Base-by-base conservation (phyloP, 2,113 vertebrate genomes). In the Tretioscincus oriximinensis region DNA sequence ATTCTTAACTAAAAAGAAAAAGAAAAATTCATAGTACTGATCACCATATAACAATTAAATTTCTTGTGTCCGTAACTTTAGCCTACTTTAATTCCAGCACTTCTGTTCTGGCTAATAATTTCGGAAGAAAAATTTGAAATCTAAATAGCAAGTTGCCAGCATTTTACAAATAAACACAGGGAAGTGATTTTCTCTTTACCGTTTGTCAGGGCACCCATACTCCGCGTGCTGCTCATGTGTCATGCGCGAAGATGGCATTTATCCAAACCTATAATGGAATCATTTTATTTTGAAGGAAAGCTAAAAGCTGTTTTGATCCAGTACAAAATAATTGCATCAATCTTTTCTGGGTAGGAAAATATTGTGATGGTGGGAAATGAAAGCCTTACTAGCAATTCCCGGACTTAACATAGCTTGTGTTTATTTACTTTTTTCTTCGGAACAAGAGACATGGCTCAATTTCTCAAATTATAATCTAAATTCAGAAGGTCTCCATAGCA, bases 121-220 rank as follows among this genome's bases (percentile, higher is more conserved):
- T 81, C 64, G 76, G 28, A 14, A 85, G 81, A 78, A 2, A 61
- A 0, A 4, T 75, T 79, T 76, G 78, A 12, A 73, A 2, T 78
- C 28, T 82, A 78, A 78, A 80, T 51, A 70, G 2, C 29, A 29
- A n/a, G 21, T 76, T 88, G 68, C 79, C 86, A 82, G 6, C 77
- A 8, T 73, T 24, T 11, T 29, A 77, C 11, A 70, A 61, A 80
- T 85, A 71, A 85, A 11, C 47, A 73, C 61, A 51, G 76, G 6
- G 31, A 81, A 88, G 83, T 66, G 72, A 84, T 87, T 82, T 81
- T 1, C 16, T 76, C 1, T 9, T 77, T 88, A 82, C 74, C 45
- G 7, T 35, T 16, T 76, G 26, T 45, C 73, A 47, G 21, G 1
- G 24, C 29, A 28, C 74, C 73, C 82, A 73, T 9, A 28, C 0